phyloP scores from a whole-genome alignment of 1,140 invertebrate species.

The Himalopsyche phryganea region DNA sequence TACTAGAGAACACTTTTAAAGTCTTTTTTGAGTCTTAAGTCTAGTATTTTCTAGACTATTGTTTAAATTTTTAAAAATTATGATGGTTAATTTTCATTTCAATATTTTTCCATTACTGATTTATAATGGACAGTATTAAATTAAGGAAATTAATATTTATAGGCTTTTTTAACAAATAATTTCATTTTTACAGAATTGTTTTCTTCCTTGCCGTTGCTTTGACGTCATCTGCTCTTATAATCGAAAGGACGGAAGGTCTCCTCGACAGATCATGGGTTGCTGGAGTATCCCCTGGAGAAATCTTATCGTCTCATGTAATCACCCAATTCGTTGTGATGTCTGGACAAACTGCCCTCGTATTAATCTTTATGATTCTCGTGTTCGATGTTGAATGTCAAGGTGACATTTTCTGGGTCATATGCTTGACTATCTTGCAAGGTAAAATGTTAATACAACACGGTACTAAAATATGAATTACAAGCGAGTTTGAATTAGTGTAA shows the following conservation, averaged over 20 bases:
- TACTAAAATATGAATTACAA: too few species aligned
- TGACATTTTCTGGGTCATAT: constrained; percentile 76
- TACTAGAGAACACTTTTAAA: too few species aligned
- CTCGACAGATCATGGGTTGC: constrained; percentile 84
- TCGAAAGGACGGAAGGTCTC: constrained; percentile 85
- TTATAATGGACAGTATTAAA: too few species aligned
- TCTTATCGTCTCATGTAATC: constrained; percentile 86
- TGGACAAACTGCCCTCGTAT: constrained; percentile 82
- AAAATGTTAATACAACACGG: too few species aligned
- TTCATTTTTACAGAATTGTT: constrained; percentile 71
- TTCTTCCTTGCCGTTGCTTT: constrained; percentile 92
- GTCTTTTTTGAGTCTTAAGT: too few species aligned
- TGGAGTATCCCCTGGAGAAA: constrained; percentile 84
- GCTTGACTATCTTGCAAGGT: constrained; percentile 81
- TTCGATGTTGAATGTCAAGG: constrained; percentile 85
- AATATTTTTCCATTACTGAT: too few species aligned
- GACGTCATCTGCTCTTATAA: constrained; percentile 86
- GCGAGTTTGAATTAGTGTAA: too few species aligned
- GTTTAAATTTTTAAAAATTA: too few species aligned
- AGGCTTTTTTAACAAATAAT: not conserved
- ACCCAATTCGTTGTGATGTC: constrained; percentile 93
- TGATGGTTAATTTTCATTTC: too few species aligned
- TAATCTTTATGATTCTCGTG: constrained; percentile 87
- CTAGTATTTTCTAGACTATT: too few species aligned
- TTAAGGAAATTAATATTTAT: too few species aligned